These are phyloP conservation scores for Chrysomela aeneicollis DNA, from an alignment of 2,888 invertebrate species.

Conservation along the genomic window DNA sequence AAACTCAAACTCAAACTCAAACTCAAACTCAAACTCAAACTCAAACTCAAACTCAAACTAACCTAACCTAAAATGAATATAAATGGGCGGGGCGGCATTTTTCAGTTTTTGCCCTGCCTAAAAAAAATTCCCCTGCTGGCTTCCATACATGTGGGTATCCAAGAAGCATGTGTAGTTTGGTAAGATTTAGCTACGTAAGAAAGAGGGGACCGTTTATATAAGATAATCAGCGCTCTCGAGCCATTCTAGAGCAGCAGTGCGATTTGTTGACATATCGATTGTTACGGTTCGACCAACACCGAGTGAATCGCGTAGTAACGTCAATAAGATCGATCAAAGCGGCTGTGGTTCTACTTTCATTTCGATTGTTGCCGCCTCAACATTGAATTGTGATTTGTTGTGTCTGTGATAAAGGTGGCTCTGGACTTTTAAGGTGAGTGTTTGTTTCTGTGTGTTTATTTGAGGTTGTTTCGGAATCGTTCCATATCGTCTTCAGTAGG, in stretches of 20 bases:
- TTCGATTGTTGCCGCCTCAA: slow-evolving; percentile 12
- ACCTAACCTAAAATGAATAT: too few species aligned
- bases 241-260: background rate
- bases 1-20: too few species aligned
- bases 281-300: background rate
- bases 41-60: too few species aligned
- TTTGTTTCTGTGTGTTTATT: background rate
- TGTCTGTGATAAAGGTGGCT: slow-evolving; percentile 19
- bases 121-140: background rate
- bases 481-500: background rate
- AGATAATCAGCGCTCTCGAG: slow-evolving; percentile 5
- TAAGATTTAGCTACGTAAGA: slow-evolving; percentile 18
- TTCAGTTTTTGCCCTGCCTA: too few species aligned
- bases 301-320: slow-evolving; percentile 6
- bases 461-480: background rate
- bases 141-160: background rate
- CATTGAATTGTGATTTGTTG: slow-evolving; percentile 2
- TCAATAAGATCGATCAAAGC: slow-evolving; percentile 14
- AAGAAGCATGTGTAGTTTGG: slow-evolving; percentile 27
- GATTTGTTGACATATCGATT: slow-evolving; percentile 5
- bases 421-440: slow-evolving; percentile 13
- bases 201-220: slow-evolving; percentile 25
- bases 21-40: too few species aligned
- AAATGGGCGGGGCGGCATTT: too few species aligned
- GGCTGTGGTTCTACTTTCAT: slow-evolving; percentile 24